These are phyloP conservation scores for Drosophila quadrilineata DNA, from an alignment of 1,140 invertebrate genomes.

Conservation along the genomic window DNA sequence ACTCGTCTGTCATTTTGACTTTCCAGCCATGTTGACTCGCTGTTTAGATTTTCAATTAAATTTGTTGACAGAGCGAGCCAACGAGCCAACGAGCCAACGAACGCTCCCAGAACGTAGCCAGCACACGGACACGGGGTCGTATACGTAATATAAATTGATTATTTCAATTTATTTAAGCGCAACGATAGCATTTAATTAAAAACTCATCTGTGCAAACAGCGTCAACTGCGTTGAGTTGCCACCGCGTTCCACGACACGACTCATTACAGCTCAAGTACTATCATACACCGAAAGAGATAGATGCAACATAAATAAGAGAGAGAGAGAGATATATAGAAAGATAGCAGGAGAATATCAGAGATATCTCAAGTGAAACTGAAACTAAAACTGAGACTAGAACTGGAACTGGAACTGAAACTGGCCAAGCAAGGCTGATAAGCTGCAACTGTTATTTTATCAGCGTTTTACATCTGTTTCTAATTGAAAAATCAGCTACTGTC, in stretches of 20 bases:
- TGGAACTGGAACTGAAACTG: conserved; percentile 9
- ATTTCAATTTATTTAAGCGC: conserved; percentile 78
- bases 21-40: conserved; percentile 66
- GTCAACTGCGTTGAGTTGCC: not conserved
- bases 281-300: too few species aligned
- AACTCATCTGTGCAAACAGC: conserved; percentile 75
- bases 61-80: conserved; percentile 60
- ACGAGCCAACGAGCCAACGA: not conserved
- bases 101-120: too few species aligned
- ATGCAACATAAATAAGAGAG: too few species aligned
- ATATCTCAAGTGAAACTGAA: too few species aligned
- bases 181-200: conserved; percentile 79
- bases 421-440: conserved; percentile 38
- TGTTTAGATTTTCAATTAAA: conserved; percentile 81
- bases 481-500: conserved; percentile 81
- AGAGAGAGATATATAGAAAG: too few species aligned
- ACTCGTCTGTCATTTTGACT: conserved; percentile 44
- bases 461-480: conserved; percentile 80
- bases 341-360: too few species aligned
- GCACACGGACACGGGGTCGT: conserved; percentile 17
- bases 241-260: conserved; percentile 53
- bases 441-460: conserved; percentile 45
- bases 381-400: conserved; percentile 11
- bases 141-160: conserved; percentile 79
- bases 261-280: conserved; percentile 78